phyloP scores from a whole-genome alignment of 2,113 vertebrate genomes.

The Acanthisitta chloris region DNA sequence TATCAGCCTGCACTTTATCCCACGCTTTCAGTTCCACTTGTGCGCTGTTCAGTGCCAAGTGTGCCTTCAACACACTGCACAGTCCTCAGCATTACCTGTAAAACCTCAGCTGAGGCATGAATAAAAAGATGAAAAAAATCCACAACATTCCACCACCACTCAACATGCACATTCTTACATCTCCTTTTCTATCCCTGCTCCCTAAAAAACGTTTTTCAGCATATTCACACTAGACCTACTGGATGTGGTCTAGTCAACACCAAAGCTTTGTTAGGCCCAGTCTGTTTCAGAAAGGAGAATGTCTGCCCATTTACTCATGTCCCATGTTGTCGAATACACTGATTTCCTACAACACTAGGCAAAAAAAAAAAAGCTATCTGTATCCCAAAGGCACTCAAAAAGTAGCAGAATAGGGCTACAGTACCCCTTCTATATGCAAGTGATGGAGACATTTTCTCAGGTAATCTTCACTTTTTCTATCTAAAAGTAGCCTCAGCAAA shows the following conservation, averaged over 20 bases:
- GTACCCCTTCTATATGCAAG: not conserved
- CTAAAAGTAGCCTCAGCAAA: not conserved
- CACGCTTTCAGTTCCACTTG: not conserved
- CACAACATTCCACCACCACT: not conserved
- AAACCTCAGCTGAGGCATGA: not conserved
- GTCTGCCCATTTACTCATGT: not conserved
- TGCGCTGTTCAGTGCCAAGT: not conserved
- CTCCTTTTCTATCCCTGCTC: not conserved
- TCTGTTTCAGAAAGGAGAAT: not conserved
- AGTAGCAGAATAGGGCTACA: not conserved
- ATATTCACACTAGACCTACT: not conserved
- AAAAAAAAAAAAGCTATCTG: not conserved
- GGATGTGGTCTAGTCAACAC: not conserved
- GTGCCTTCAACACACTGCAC: not conserved
- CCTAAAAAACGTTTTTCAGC: not conserved
- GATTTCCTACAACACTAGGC: not conserved
- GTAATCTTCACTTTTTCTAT: not conserved
- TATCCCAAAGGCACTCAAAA: not conserved
- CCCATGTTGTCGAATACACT: not conserved
- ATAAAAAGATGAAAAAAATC: not conserved
- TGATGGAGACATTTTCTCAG: not conserved
- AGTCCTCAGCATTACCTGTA: not conserved
- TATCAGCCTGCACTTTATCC: not conserved
- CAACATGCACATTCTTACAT: not conserved
- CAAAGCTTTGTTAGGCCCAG: not conserved